Conservation (phyloP, 2,888 invertebrate genomes). For the Lasiommata megera region DNA sequence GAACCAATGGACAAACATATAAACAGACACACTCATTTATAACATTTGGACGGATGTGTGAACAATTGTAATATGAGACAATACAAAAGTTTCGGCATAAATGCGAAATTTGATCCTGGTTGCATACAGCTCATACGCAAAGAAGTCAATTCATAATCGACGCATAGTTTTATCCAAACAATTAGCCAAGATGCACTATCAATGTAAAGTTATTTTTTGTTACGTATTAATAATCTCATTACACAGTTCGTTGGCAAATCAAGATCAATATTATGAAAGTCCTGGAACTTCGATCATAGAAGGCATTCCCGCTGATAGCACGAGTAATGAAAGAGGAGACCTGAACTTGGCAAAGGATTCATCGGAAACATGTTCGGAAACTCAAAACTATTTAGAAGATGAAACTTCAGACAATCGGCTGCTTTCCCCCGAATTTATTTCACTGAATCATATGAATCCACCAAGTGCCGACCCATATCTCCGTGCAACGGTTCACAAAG, state of each 20-base stretch:
- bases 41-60: no score
- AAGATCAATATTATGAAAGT: neutral
- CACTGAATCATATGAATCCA: neutral
- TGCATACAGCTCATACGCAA: neutral
- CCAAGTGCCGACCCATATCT: slow-evolving; percentile 5
- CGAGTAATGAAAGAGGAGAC: neutral
- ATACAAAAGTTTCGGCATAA: neutral
- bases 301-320: slow-evolving; percentile 5
- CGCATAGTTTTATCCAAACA: slow-evolving; percentile 8
- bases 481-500: neutral
- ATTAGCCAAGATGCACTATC: slow-evolving; percentile 18
- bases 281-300: slow-evolving; percentile 24
- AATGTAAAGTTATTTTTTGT: slow-evolving; percentile 4
- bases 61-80: neutral
- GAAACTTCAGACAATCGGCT: neutral
- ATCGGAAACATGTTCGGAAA: slow-evolving; percentile 11
- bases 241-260: neutral
- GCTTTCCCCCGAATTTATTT: neutral
- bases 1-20: no score
- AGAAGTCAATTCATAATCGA: neutral
- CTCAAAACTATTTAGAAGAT: neutral
- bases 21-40: no score
- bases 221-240: neutral
- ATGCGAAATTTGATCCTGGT: slow-evolving; percentile 18
- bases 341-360: neutral